phyloP scores from a whole-genome alignment of 1,140 invertebrate genomes.

The Drosophila kepulauana region DNA sequence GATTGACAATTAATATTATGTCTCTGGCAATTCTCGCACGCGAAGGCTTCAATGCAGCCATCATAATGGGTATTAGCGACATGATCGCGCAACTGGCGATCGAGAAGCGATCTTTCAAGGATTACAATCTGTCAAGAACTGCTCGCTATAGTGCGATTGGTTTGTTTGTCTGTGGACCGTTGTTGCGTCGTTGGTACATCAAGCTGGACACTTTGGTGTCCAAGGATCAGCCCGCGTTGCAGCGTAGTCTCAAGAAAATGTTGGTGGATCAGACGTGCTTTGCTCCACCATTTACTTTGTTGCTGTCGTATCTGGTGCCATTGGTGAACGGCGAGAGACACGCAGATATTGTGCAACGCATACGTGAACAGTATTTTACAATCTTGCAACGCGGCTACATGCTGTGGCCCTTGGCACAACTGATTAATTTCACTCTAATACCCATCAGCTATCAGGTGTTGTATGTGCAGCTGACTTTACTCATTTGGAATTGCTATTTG shows the following conservation, averaged over 20 bases:
- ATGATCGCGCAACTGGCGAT: slow-evolving; percentile 82
- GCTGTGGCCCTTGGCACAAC: slow-evolving; percentile 94
- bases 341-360: slow-evolving; percentile 86
- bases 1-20: background rate
- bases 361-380: slow-evolving; percentile 87
- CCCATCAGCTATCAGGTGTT: slow-evolving; percentile 93
- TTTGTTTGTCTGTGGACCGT: slow-evolving; percentile 87
- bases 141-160: slow-evolving; percentile 81
- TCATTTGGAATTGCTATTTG: slow-evolving; percentile 95
- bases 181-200: slow-evolving; percentile 89
- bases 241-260: slow-evolving; percentile 83
- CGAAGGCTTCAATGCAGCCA: slow-evolving; percentile 79
- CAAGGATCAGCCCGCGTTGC: slow-evolving; percentile 42
- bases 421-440: slow-evolving; percentile 93
- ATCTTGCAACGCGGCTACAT: slow-evolving; percentile 91
- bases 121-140: slow-evolving; percentile 76
- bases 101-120: slow-evolving; percentile 68
- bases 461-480: slow-evolving; percentile 91
- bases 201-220: slow-evolving; percentile 87
- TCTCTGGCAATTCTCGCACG: slow-evolving; percentile 14
- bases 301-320: slow-evolving; percentile 87
- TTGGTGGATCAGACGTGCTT: slow-evolving; percentile 90
- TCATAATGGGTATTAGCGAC: slow-evolving; percentile 85
- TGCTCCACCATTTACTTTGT: slow-evolving; percentile 88
- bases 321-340: slow-evolving; percentile 87